Percentiles rank a stretch among this genome's conserved stretches.
These are phyloP conservation scores for Azemiops feae DNA, from an alignment of 2,113 vertebrate species.

Conservation along the genomic window DNA sequence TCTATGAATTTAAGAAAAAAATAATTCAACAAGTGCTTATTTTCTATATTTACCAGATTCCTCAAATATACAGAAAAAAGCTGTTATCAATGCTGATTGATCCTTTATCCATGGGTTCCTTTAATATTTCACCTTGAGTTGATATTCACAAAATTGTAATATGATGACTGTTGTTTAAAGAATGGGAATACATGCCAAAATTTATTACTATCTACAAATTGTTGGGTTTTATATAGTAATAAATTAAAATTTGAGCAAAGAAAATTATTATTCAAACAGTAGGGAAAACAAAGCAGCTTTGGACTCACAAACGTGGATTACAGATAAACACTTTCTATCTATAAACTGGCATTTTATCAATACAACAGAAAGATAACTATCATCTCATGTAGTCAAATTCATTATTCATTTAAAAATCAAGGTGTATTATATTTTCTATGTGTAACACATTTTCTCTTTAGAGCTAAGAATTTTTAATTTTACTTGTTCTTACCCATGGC, in stretches of 20 bases:
- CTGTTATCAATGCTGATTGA: not conserved
- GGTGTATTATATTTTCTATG: not conserved
- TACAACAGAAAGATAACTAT: not conserved
- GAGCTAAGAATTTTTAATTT: not conserved
- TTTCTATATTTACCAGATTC: not conserved
- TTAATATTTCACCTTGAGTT: not conserved
- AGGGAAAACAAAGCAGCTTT: not conserved
- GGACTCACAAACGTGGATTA: not conserved
- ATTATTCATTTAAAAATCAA: not conserved
- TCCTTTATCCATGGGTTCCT: not conserved
- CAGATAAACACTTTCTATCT: not conserved
- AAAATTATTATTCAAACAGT: not conserved
- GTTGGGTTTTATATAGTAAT: not conserved
- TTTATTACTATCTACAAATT: not conserved
- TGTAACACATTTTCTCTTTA: not conserved
- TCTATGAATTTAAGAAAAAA: not conserved
- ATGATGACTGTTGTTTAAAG: not conserved
- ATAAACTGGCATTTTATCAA: not conserved
- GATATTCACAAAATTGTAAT: not conserved
- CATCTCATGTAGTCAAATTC: not conserved
- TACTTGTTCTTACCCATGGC: slow-evolving; percentile 86
- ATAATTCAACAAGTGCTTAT: not conserved
- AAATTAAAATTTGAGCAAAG: not conserved
- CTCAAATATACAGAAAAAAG: not conserved
- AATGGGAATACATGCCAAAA: not conserved